These are phyloP conservation scores for Caenorhabditis remanei DNA, from an alignment of 1,140 invertebrate genomes.

Conservation along the genomic window DNA sequence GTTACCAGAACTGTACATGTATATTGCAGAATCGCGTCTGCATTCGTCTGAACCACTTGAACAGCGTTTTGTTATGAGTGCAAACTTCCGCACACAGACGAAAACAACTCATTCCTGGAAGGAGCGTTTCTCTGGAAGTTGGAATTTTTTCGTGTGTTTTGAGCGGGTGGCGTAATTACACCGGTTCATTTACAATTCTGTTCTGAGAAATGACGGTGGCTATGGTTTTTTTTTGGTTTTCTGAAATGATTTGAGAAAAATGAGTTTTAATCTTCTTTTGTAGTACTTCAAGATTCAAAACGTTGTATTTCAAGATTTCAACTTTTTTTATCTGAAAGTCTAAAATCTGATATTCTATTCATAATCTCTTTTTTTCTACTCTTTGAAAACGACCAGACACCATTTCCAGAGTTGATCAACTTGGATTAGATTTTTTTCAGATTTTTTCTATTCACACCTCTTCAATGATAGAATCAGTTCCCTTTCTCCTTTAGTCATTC, in stretches of 20 bases:
- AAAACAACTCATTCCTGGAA: neutral
- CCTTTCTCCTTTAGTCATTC: neutral
- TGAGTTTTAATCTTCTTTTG: no score
- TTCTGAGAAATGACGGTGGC: neutral
- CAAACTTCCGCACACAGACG: neutral
- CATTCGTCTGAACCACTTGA: no score
- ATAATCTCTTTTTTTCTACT: slow-evolving; percentile 2
- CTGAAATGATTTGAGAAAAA: no score
- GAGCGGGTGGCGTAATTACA: neutral
- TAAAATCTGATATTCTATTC: neutral
- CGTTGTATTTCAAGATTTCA: no score
- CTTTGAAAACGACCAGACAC: slow-evolving; percentile 8
- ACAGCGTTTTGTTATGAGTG: neutral
- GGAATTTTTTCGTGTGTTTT: neutral
- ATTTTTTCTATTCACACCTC: neutral
- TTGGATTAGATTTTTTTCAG: slow-evolving; percentile 33
- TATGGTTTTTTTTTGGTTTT: no score
- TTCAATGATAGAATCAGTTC: neutral
- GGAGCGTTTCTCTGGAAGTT: neutral
- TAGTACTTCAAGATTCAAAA: no score
- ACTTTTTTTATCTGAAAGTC: no score
- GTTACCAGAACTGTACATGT: no score
- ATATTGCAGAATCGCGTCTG: no score
- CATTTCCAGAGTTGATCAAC: neutral
- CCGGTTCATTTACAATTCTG: slow-evolving; percentile 8